Evolutionary conservation across 2,888 invertebrate genomes (phyloP).

Genomic region (Pecten maximus): DNA sequence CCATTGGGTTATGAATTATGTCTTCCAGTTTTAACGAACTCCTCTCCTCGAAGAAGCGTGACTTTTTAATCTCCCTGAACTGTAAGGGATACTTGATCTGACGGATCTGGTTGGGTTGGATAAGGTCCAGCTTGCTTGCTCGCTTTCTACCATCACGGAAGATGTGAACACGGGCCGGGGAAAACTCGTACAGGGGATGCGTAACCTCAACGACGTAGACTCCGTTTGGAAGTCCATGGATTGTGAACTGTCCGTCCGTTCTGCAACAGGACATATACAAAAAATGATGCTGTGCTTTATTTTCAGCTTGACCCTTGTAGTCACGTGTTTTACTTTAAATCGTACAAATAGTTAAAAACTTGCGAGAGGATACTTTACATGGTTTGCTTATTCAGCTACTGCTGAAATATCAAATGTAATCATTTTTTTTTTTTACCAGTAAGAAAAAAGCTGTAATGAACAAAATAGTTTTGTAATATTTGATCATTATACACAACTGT

Average conservation of each 20-base stretch:
- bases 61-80: constrained; percentile 91
- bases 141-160: constrained; percentile 97
- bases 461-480: no score
- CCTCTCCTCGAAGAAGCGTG: constrained; percentile 89
- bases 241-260: constrained; percentile 93
- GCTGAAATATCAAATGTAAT: no score
- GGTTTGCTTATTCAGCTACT: no score
- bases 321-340: no score
- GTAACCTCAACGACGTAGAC: constrained; percentile 96
- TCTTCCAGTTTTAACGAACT: constrained; percentile 98
- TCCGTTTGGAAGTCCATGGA: constrained; percentile 86
- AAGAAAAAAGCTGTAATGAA: no score
- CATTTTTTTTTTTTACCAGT: no score
- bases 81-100: constrained; percentile 93
- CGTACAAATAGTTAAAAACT: no score
- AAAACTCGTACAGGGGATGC: constrained; percentile 94
- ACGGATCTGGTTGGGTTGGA: constrained; percentile 92
- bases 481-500: no score
- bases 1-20: constrained; percentile 97
- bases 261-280: constrained; percentile 84
- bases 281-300: no score
- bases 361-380: no score
- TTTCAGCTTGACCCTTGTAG: no score
- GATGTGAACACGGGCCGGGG: constrained; percentile 97
- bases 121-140: constrained; percentile 95